Percentiles rank a stretch among this genome's conserved stretches.
Conservation (phyloP, 2,888 invertebrate genomes). For the Callimorpha dominula region DNA sequence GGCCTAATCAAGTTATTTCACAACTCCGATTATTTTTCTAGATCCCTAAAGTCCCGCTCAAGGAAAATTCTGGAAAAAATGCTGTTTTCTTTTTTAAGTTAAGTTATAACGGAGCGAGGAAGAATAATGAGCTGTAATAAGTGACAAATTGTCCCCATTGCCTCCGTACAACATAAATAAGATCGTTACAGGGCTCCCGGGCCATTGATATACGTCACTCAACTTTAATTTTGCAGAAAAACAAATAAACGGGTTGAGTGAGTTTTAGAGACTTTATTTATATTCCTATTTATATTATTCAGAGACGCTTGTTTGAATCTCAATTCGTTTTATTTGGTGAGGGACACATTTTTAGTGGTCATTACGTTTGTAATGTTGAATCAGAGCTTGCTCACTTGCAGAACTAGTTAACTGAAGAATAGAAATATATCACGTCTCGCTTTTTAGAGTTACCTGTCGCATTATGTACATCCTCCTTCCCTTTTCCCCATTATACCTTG, state of each 20-base stretch:
- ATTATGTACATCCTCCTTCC: too few species aligned
- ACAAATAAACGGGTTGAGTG: neutral
- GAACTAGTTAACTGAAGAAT: too few species aligned
- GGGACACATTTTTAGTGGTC: too few species aligned
- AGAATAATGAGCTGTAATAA: slow-evolving; percentile 30
- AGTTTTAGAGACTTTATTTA: neutral
- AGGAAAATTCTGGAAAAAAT: slow-evolving; percentile 10
- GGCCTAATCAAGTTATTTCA: neutral
- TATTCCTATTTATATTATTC: neutral
- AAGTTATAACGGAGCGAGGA: slow-evolving; percentile 15
- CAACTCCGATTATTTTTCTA: neutral
- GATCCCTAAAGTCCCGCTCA: neutral
- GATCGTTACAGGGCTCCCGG: neutral
- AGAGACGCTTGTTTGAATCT: neutral
- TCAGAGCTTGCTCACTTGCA: too few species aligned
- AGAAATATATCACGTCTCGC: too few species aligned
- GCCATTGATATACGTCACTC: slow-evolving; percentile 9
- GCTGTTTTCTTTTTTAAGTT: slow-evolving; percentile 20
- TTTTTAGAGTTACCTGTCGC: too few species aligned
- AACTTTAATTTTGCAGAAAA: neutral
- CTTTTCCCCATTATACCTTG: too few species aligned
- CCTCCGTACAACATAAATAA: slow-evolving; percentile 8
- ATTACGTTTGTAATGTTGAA: too few species aligned
- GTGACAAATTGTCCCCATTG: slow-evolving; percentile 29
- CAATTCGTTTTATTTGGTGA: neutral